Percentiles rank a stretch among this genome's conserved stretches.
phyloP scores from a whole-genome alignment of 2,797 vertebrate species.

The Falco concolor region DNA sequence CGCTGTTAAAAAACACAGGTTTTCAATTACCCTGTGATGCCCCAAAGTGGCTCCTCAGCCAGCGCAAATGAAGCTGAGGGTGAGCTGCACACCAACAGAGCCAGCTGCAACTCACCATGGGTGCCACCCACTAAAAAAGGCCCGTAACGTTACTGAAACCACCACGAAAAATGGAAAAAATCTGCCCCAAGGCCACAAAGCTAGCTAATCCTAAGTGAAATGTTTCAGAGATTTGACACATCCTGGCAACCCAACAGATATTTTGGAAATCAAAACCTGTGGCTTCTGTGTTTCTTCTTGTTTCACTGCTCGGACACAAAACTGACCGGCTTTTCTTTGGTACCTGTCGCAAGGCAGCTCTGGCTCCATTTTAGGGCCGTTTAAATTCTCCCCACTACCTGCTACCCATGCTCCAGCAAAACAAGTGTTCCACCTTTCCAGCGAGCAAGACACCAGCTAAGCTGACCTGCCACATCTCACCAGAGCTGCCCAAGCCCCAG shows the following conservation, averaged over 20 bases:
- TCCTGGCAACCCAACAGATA: background rate
- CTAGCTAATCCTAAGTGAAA: background rate
- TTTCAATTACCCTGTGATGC: background rate
- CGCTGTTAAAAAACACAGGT: background rate
- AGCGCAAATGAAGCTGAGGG: background rate
- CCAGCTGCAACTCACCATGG: background rate
- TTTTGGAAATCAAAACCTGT: background rate
- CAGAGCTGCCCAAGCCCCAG: background rate
- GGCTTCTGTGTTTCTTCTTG: background rate
- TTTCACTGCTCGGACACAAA: background rate
- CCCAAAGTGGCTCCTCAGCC: background rate
- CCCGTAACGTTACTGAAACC: background rate
- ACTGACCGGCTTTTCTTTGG: background rate
- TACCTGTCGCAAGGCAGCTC: background rate
- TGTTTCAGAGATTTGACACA: background rate
- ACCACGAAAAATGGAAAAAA: background rate
- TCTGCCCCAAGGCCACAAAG: background rate
- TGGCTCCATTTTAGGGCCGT: background rate
- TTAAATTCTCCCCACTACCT: background rate
- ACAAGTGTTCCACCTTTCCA: background rate
- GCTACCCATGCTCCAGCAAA: rapidly evolving
- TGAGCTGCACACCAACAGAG: background rate
- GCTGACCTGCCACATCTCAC: background rate
- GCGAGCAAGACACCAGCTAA: background rate
- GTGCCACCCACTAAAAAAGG: background rate